Percentiles rank a stretch among this genome's conserved stretches.
These are phyloP conservation scores for Lymantria dispar DNA, from an alignment of 2,888 invertebrate species.

Conservation along the genomic window DNA sequence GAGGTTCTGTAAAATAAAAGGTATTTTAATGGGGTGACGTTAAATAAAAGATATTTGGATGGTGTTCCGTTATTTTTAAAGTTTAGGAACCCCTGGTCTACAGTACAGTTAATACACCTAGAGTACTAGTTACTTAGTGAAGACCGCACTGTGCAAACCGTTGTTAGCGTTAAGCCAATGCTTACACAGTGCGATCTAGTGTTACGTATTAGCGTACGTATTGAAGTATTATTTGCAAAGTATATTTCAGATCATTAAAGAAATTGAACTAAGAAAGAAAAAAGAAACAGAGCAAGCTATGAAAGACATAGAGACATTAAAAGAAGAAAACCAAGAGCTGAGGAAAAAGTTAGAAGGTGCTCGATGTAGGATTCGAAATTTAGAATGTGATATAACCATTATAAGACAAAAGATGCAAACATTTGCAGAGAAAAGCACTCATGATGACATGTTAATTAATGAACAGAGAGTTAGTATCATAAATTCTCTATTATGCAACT, in stretches of 20 bases:
- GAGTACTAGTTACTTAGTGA: too few relatives aligned
- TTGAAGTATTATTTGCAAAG: too few relatives aligned
- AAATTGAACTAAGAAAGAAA: constrained; percentile 79
- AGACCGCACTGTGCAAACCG: too few relatives aligned
- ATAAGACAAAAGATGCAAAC: constrained; percentile 83
- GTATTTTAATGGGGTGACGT: too few relatives aligned
- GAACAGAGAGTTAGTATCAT: constrained; percentile 79
- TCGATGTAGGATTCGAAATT: constrained; percentile 85
- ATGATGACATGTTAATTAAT: constrained; percentile 84
- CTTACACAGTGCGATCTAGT: too few relatives aligned
- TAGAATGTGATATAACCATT: constrained; percentile 84
- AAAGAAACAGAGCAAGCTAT: constrained; percentile 83
- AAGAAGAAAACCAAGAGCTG: constrained; percentile 80
- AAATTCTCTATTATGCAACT: background rate
- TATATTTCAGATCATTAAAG: constrained; percentile 65
- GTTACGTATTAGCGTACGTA: too few relatives aligned
- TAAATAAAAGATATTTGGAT: too few relatives aligned
- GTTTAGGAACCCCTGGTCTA: too few relatives aligned
- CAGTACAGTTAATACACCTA: too few relatives aligned
- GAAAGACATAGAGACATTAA: constrained; percentile 81
- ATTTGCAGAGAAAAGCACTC: constrained; percentile 84
- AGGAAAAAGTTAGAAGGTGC: constrained; percentile 85
- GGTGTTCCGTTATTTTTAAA: too few relatives aligned
- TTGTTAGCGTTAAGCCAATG: too few relatives aligned
- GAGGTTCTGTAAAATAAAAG: too few relatives aligned